These are phyloP conservation scores for Scatophagus argus DNA, from an alignment of 2,113 vertebrate genomes.

Conservation along the genomic window DNA sequence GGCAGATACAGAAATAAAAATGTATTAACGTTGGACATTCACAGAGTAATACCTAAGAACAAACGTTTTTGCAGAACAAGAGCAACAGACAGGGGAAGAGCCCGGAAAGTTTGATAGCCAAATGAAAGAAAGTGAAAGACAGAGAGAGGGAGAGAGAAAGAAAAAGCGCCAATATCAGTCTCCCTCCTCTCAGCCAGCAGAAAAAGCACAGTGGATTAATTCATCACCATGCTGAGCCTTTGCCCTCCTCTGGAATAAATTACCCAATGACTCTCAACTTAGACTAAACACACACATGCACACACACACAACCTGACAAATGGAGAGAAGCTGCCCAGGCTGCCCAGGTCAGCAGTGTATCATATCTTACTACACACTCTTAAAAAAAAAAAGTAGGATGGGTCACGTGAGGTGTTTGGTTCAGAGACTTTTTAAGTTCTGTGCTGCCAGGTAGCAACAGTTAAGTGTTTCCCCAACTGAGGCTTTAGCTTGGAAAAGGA, in stretches of 20 bases:
- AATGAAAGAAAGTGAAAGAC: slow-evolving; percentile 38
- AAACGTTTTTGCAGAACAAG: not conserved
- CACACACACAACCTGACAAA: slow-evolving; percentile 56
- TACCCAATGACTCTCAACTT: slow-evolving; percentile 77
- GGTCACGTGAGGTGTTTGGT: not conserved
- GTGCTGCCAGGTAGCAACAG: slow-evolving; percentile 2
- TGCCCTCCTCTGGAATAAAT: slow-evolving; percentile 82
- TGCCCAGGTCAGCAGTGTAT: slow-evolving; percentile 45
- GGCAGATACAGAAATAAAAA: not conserved
- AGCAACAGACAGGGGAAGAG: not conserved
- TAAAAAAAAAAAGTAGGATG: slow-evolving; percentile 26
- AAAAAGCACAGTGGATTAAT: slow-evolving; percentile 82
- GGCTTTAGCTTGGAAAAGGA: slow-evolving; percentile 21
- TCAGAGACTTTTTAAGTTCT: not conserved
- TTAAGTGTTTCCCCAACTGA: slow-evolving; percentile 23
- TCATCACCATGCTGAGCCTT: slow-evolving; percentile 78
- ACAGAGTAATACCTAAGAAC: not conserved
- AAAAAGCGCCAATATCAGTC: slow-evolving; percentile 66
- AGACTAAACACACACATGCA: slow-evolving; percentile 72
- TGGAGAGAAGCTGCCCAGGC: slow-evolving; percentile 26
- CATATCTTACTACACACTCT: slow-evolving; percentile 25
- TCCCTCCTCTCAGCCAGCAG: slow-evolving; percentile 52
- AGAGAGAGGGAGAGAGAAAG: slow-evolving; percentile 34
- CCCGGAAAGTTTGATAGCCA: slow-evolving; percentile 10
- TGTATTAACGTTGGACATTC: not conserved